Evolutionary conservation across 1,140 invertebrate genomes (phyloP), one percentile per base, ranked within the genome.

Genomic region (Fopius arisanus): DNA sequence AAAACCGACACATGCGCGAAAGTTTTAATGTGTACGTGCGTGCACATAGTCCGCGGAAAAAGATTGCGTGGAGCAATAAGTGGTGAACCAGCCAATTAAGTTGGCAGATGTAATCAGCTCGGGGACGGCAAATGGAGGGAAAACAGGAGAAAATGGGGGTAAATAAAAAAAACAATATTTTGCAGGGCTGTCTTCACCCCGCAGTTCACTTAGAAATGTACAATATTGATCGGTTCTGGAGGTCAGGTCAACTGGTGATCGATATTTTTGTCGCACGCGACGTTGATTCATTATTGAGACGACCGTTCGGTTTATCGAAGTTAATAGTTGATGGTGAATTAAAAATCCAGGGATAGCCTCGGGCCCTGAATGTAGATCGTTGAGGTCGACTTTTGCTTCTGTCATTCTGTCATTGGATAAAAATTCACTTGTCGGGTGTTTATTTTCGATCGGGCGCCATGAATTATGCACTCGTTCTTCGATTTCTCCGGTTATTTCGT

Each of bases 201-300:
- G 54, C 16, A 48, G 23, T 59, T 26, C 23, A 12, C 23, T 59
- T 59, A 0, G 9, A 59, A 59, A 59, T 59, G 54, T 59, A 59
- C 26, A 21, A 26, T 59, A 59, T 59, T 59, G 54, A 59, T 59
- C 54, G 54, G 23, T 6, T 10, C 54, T 59, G 10, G 23, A 59
- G 54, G 54, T 59, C 54, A 59, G 54, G 54, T 59, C 54, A 59
- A 21, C 21, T 19, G 54, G 23, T 59, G 54, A 59, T 59, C 54
- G 54, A 59, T 59, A 26, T 59, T 59, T 59, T 26, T 26, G 54
- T 23, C 54, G 19, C 54, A 59, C 23, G 54, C 23, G 23, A 59
- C 54, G 54, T 59, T 28, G 23, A 59, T 59, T 28, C 19, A 59
- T 59, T 59, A 59, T 59, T 59, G 19, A 59, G 54, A 23, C 54